Conservation (phyloP, 2,113 vertebrate genomes). For the Nothobranchius kuhntae region DNA sequence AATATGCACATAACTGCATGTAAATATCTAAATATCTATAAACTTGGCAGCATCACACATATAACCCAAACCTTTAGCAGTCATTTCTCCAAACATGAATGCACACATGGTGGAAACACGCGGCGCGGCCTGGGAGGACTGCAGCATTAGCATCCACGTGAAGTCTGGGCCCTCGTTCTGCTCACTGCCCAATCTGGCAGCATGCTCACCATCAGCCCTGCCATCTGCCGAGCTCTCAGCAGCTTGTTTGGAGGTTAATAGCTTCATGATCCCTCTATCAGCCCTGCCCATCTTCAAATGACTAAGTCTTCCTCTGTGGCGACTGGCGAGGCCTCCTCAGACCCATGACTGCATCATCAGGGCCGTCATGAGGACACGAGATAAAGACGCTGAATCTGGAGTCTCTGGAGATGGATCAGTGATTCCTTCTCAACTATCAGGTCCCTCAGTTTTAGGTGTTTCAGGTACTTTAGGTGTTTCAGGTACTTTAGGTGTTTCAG, state of each 20-base stretch:
- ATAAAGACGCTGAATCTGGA: slow-evolving; percentile 34
- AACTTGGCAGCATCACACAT: neutral
- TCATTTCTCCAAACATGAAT: slow-evolving; percentile 21
- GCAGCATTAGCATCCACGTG: slow-evolving; percentile 41
- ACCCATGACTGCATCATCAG: slow-evolving; percentile 43
- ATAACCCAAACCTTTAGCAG: neutral
- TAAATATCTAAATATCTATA: neutral
- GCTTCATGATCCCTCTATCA: slow-evolving; percentile 77
- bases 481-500: neutral
- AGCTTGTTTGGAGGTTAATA: slow-evolving; percentile 79
- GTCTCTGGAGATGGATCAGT: slow-evolving; percentile 50
- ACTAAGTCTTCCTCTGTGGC: slow-evolving; percentile 73
- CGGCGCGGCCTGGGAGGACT: slow-evolving; percentile 28
- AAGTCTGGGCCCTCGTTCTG: slow-evolving; percentile 40
- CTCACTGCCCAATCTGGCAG: slow-evolving; percentile 64
- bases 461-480: neutral
- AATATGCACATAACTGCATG: neutral
- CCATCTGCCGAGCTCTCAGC: slow-evolving; percentile 77
- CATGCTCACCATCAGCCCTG: slow-evolving; percentile 58
- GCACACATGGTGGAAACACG: slow-evolving; percentile 41
- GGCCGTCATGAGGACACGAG: slow-evolving; percentile 54
- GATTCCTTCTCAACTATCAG: slow-evolving; percentile 39
- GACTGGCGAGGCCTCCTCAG: slow-evolving; percentile 50
- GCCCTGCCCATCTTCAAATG: slow-evolving; percentile 75
- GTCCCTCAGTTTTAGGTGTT: slow-evolving; percentile 7